Percentiles rank a stretch among this genome's conserved stretches.
Conservation (phyloP, 2,888 invertebrate genomes). For the Aphodius sticticus region DNA sequence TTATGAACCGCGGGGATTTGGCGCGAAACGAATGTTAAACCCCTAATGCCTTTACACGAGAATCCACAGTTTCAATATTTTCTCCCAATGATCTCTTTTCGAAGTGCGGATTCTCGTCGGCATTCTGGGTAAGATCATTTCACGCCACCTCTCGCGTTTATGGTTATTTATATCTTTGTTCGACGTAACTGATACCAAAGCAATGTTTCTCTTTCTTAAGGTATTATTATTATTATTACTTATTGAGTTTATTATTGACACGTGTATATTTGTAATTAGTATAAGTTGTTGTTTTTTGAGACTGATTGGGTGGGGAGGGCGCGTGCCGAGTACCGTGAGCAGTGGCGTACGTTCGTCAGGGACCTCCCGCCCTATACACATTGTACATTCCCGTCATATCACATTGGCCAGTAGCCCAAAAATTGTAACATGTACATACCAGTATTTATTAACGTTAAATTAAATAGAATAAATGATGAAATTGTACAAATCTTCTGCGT, state of each 20-base stretch:
- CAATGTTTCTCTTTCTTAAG: constrained; percentile 59
- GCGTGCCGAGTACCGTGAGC: constrained; percentile 35
- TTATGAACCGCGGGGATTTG: constrained; percentile 14
- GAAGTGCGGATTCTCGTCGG: constrained; percentile 10
- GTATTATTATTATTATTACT: constrained; percentile 55
- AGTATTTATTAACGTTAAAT: constrained; percentile 41
- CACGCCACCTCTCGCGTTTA: constrained; percentile 26
- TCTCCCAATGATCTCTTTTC: constrained; percentile 5
- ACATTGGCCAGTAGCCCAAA: constrained; percentile 58
- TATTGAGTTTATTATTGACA: constrained; percentile 50
- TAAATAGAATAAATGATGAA: constrained; percentile 20
- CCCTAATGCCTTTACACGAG: background rate
- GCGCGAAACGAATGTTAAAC: background rate
- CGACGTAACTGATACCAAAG: constrained; percentile 64
- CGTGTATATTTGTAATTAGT: constrained; percentile 59
- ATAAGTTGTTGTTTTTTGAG: constrained; percentile 59
- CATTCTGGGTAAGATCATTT: constrained; percentile 27
- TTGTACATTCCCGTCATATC: constrained; percentile 61
- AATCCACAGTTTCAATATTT: constrained; percentile 6
- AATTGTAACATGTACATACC: constrained; percentile 52
- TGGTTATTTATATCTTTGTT: constrained; percentile 49
- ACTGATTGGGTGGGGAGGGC: constrained; percentile 51
- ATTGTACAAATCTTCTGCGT: constrained; percentile 29
- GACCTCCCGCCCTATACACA: constrained; percentile 46
- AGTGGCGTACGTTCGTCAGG: background rate